These are phyloP conservation scores for Podarcis siculus DNA, from an alignment of 2,797 vertebrate species.

Conservation along the genomic window DNA sequence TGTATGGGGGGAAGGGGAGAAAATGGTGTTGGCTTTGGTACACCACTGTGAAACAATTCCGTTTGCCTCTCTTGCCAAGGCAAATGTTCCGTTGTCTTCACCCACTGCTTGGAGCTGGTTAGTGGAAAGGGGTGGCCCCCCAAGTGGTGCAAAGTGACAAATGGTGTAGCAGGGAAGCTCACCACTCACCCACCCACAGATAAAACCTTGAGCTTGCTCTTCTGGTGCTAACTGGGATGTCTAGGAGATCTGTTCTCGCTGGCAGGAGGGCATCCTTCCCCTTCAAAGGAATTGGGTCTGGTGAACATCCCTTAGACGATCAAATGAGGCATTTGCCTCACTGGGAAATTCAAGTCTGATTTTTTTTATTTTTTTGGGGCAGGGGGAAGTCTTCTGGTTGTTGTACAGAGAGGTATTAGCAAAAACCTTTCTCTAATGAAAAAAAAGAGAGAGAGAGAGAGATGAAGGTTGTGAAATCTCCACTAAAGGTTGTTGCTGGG, in stretches of 20 bases:
- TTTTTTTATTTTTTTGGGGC: background rate
- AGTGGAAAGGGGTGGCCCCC: background rate
- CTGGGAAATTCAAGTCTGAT: background rate
- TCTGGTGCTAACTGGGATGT: too few relatives aligned
- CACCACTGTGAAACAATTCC: too few relatives aligned
- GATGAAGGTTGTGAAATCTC: background rate
- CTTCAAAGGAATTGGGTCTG: too few relatives aligned
- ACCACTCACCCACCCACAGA: too few relatives aligned
- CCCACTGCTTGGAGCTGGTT: background rate
- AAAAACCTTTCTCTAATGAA: background rate
- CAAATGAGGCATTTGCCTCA: background rate
- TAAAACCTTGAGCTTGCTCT: too few relatives aligned
- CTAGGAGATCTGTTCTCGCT: background rate
- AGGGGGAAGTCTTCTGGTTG: too few relatives aligned
- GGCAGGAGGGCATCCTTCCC: background rate
- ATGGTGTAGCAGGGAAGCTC: too few relatives aligned
- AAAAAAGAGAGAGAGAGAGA: background rate
- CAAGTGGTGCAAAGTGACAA: background rate
- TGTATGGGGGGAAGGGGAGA: too few relatives aligned
- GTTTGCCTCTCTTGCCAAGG: too few relatives aligned
- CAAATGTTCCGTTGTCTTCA: background rate
- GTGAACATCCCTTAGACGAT: too few relatives aligned
- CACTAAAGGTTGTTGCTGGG: background rate
- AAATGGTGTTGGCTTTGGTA: too few relatives aligned
- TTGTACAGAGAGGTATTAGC: background rate